phyloP scores from a whole-genome alignment of 2,113 vertebrate genomes.

The Chitala chitala region DNA sequence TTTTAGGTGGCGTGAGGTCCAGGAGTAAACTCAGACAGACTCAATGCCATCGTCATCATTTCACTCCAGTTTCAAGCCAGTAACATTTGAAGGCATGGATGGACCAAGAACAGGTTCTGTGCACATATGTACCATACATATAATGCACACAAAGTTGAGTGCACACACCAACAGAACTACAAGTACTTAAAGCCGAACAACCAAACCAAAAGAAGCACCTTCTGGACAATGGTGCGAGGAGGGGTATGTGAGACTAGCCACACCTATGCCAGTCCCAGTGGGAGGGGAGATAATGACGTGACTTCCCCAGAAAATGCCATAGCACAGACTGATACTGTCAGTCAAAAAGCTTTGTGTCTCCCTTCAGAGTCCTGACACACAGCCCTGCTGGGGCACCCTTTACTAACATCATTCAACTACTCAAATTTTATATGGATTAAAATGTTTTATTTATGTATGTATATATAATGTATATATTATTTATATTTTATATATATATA shows the following conservation, averaged over 20 bases:
- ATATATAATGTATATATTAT: constrained; percentile 39
- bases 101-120: constrained; percentile 23
- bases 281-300: background rate
- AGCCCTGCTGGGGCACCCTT: constrained; percentile 26
- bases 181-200: constrained; percentile 17
- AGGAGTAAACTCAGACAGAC: constrained; percentile 42
- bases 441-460: constrained; percentile 21
- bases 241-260: background rate
- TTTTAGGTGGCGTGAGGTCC: constrained; percentile 29
- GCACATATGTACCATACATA: too few relatives aligned
- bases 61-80: constrained; percentile 32
- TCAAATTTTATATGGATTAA: constrained; percentile 22
- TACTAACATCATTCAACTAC: constrained; percentile 37
- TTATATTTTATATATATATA: constrained; percentile 37
- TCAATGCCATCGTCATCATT: constrained; percentile 32
- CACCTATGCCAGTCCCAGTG: background rate
- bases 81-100: constrained; percentile 27
- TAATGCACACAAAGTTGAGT: constrained; percentile 25
- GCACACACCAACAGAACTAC: constrained; percentile 33
- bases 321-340: too few relatives aligned
- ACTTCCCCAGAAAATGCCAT: too few relatives aligned
- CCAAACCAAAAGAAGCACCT: background rate
- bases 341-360: too few relatives aligned
- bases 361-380: constrained; percentile 9
- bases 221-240: background rate